Conservation (phyloP, 2,888 invertebrate species). For the Calameuta idolon region DNA sequence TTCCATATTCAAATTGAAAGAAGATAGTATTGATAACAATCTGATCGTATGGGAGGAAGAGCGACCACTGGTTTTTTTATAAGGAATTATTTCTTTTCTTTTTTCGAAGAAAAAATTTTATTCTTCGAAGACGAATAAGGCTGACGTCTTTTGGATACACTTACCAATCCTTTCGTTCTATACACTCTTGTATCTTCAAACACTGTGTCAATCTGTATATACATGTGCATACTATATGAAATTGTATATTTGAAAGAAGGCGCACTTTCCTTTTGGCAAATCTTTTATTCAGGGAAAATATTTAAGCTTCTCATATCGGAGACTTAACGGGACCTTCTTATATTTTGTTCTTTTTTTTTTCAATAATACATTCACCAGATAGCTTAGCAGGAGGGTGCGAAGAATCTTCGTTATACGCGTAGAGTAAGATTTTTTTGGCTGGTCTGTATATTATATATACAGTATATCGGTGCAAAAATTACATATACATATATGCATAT, state of each 20-base stretch:
- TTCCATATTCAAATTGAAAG: not conserved
- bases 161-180: not conserved
- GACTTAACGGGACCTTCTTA: not conserved
- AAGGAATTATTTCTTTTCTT: not conserved
- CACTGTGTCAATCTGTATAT: no score
- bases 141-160: not conserved
- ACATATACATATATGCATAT: no score
- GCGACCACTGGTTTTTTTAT: not conserved
- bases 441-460: no score
- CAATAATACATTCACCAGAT: not conserved
- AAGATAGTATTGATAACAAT: not conserved
- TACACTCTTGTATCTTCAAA: no score
- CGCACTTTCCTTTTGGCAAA: not conserved
- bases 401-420: not conserved
- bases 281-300: slow-evolving; percentile 4
- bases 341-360: not conserved
- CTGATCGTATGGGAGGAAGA: not conserved
- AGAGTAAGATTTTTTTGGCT: not conserved
- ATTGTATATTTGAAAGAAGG: no score
- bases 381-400: not conserved
- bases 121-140: not conserved
- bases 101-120: not conserved
- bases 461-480: not conserved
- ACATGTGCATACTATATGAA: not conserved
- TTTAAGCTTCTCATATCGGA: slow-evolving; percentile 4